Conservation (phyloP, 2,888 invertebrate genomes). For the Pomacea canaliculata region DNA sequence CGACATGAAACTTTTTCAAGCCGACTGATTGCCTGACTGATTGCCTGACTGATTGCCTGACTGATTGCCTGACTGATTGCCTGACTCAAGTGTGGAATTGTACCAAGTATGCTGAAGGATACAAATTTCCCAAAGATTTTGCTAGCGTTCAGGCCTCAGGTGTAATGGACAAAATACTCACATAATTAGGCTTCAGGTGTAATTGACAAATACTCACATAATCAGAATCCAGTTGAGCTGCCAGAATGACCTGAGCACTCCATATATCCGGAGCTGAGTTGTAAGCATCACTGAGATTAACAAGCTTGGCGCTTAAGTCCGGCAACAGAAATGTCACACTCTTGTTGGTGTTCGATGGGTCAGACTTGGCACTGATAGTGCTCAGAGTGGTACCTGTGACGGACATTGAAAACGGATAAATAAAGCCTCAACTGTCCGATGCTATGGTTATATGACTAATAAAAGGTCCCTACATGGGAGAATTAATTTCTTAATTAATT, state of each 20-base stretch:
- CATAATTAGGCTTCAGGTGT: conserved; percentile 15
- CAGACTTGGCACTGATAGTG: not conserved
- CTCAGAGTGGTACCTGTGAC: not conserved
- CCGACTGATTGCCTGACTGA: no score
- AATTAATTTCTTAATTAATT: no score
- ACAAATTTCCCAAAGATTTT: no score
- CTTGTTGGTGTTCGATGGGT: not conserved
- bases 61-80: no score
- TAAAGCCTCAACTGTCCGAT: no score
- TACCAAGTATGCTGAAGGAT: no score
- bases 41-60: no score
- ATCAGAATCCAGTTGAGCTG: conserved; percentile 21
- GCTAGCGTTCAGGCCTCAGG: no score
- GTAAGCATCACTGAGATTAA: conserved; percentile 14
- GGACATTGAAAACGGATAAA: no score
- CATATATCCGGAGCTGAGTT: not conserved
- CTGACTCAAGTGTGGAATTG: not conserved
- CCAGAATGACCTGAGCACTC: conserved; percentile 16
- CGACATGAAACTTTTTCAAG: no score
- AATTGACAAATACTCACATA: conserved; percentile 19
- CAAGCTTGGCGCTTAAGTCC: not conserved
- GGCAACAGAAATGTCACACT: conserved; percentile 15
- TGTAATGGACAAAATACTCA: conserved; percentile 3
- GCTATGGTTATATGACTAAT: no score
- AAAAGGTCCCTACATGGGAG: no score